phyloP scores from a whole-genome alignment of 2,797 vertebrate genomes.

The Octomys mimax region DNA sequence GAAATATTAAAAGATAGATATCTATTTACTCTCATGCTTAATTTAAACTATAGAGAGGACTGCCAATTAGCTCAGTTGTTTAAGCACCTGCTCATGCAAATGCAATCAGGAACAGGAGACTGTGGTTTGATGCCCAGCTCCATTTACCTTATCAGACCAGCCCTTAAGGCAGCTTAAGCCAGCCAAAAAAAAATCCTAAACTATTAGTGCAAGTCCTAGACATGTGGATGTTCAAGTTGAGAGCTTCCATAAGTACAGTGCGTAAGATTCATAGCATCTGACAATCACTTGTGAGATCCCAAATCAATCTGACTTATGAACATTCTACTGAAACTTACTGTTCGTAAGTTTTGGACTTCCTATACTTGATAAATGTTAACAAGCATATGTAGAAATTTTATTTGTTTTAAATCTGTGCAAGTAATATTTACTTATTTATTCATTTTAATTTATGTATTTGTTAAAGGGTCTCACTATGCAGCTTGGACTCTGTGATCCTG shows the following conservation, averaged over 20 bases:
- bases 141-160: no score
- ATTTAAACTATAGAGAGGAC: not conserved
- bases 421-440: no score
- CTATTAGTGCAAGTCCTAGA: not conserved
- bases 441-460: no score
- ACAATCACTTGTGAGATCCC: not conserved
- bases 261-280: not conserved
- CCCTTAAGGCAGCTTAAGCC: no score
- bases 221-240: not conserved
- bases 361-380: not conserved
- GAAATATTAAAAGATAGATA: not conserved
- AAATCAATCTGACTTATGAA: not conserved
- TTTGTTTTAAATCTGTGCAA: not conserved
- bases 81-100: no score
- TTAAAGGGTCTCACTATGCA: no score
- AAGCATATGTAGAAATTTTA: not conserved
- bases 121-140: no score
- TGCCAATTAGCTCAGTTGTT: no score
- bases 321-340: not conserved
- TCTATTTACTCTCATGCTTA: not conserved
- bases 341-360: not conserved
- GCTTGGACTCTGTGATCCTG: no score
- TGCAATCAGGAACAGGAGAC: no score
- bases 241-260: not conserved
- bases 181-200: no score